A percentile compares a stretch with the other conserved stretches of the same genome.
Conservation (phyloP, 2,888 invertebrate species). For the Platypus cylindrus region DNA sequence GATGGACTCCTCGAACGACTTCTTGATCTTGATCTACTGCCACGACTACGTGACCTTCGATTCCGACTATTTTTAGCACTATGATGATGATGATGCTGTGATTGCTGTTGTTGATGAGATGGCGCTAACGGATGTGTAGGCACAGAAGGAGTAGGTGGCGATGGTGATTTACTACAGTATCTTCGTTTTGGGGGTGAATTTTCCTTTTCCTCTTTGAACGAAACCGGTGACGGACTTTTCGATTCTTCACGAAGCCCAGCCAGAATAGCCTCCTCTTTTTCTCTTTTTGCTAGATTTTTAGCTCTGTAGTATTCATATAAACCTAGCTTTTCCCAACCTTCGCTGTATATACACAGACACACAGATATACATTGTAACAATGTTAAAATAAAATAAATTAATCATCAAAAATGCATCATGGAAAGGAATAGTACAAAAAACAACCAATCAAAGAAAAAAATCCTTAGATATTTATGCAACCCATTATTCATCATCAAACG, state of each 20-base stretch:
- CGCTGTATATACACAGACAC: constrained; percentile 43
- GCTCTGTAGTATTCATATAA: constrained; percentile 96
- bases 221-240: constrained; percentile 66
- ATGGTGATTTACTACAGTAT: constrained; percentile 53
- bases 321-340: constrained; percentile 97
- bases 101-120: constrained; percentile 6
- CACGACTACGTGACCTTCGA: constrained; percentile 17
- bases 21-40: constrained; percentile 31
- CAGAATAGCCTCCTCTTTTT: constrained; percentile 72
- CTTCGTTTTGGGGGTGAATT: constrained; percentile 61
- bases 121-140: constrained; percentile 11
- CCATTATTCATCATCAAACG: no score
- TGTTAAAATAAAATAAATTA: no score
- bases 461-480: no score
- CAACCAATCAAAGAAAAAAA: no score
- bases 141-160: constrained; percentile 25
- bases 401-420: no score
- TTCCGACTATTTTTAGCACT: constrained; percentile 13
- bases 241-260: constrained; percentile 60
- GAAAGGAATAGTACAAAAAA: no score
- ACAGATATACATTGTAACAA: not conserved
- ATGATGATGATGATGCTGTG: no score
- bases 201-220: constrained; percentile 56
- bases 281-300: constrained; percentile 80
- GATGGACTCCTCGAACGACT: constrained; percentile 36